Conservation (phyloP, 1,140 invertebrate species). For the Anastrepha obliqua region DNA sequence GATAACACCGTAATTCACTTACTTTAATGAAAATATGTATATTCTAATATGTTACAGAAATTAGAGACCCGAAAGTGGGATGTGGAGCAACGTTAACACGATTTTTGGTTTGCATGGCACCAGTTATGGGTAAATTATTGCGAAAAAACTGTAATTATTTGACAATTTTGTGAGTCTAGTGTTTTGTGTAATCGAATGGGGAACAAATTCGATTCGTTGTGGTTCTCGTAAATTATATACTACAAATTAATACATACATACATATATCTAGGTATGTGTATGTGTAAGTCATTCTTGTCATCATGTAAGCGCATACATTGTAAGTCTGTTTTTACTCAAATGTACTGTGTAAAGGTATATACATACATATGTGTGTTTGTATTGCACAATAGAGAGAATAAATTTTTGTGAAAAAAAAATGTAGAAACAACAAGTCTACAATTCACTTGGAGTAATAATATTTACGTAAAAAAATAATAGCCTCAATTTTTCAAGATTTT, state of each 20-base stretch:
- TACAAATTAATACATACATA: neutral
- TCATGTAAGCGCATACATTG: neutral
- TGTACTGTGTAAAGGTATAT: no score
- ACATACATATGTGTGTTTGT: no score
- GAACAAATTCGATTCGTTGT: constrained; percentile 15
- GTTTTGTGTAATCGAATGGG: neutral
- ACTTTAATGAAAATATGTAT: no score
- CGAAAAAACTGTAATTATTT: constrained; percentile 3
- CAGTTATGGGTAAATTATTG: constrained; percentile 70
- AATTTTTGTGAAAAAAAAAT: no score
- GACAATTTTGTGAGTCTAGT: constrained; percentile 6
- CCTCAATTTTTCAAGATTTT: no score
- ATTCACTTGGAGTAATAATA: no score
- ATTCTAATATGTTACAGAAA: constrained; percentile 26
- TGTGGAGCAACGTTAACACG: constrained; percentile 68
- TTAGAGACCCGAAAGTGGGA: neutral
- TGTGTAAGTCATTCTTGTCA: neutral
- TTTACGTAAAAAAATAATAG: no score
- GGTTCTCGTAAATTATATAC: constrained; percentile 4
- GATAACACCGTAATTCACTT: no score
- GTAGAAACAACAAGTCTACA: no score
- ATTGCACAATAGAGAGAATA: no score
- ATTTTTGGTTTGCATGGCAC: constrained; percentile 73
- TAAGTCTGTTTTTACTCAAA: no score
- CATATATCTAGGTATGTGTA: neutral